Conservation (phyloP, 2,888 invertebrate genomes). For the Monopis laevigella region DNA sequence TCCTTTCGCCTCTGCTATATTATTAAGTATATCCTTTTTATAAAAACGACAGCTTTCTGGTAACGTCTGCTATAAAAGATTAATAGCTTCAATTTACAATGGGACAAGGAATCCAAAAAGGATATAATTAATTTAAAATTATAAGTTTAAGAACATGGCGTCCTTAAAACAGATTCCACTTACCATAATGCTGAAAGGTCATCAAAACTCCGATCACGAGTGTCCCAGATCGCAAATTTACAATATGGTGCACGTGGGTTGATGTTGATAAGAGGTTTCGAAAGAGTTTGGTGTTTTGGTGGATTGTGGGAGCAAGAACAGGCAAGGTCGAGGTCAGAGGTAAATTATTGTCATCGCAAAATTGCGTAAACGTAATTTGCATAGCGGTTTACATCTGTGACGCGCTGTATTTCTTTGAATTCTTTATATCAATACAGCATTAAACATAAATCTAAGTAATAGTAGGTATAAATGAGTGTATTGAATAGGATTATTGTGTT, state of each 20-base stretch:
- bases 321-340: conserved; percentile 51
- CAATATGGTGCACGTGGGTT: conserved; percentile 50
- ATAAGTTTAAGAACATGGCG: conserved; percentile 3
- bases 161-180: conserved; percentile 8
- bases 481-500: too few species aligned
- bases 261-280: conserved; percentile 23
- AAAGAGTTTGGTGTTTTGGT: conserved; percentile 17
- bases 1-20: too few species aligned
- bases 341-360: conserved; percentile 40
- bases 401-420: too few species aligned
- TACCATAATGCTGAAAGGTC: conserved; percentile 38
- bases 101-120: conserved; percentile 4
- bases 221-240: conserved; percentile 51
- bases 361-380: conserved; percentile 13
- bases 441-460: too few species aligned
- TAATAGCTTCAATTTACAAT: too few species aligned
- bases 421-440: too few species aligned
- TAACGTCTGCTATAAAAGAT: too few species aligned
- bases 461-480: too few species aligned
- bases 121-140: conserved; percentile 7
- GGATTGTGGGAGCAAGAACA: conserved; percentile 41
- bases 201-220: conserved; percentile 49
- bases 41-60: too few species aligned
- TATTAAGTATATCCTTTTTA: too few species aligned
- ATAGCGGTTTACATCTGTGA: neutral